phyloP scores from a whole-genome alignment of 2,797 vertebrate species.

The Coregonus suidteri region DNA sequence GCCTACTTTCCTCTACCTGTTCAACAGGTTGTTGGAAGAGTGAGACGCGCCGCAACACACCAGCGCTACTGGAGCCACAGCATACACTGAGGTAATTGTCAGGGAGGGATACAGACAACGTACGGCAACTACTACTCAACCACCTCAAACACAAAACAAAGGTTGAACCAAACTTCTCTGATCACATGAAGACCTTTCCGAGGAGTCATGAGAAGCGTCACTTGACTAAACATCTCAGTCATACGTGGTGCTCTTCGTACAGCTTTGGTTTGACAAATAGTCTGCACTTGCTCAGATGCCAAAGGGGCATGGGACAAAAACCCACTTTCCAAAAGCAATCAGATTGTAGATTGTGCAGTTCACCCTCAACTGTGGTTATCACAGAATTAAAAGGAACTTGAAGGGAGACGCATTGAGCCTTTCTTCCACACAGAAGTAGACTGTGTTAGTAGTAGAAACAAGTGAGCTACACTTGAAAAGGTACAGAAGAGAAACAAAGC shows the following conservation, averaged over 20 bases:
- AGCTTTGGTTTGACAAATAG: slow-evolving; percentile 3
- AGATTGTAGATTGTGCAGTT: slow-evolving; percentile 19
- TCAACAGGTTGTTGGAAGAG: slow-evolving; percentile 34
- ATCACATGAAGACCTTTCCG: slow-evolving; percentile 8
- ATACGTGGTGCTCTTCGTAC: not conserved
- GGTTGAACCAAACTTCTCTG: slow-evolving; percentile 1
- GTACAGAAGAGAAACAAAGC: slow-evolving; percentile 16
- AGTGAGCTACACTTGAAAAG: slow-evolving; percentile 20
- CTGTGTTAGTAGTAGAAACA: slow-evolving; percentile 58
- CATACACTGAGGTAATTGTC: slow-evolving; percentile 3
- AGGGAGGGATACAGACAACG: not conserved
- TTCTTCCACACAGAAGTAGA: slow-evolving; percentile 65
- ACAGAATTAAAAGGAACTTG: slow-evolving; percentile 8
- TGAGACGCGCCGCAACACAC: slow-evolving; percentile 31
- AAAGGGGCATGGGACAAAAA: slow-evolving; percentile 18
- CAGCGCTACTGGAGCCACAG: slow-evolving; percentile 23
- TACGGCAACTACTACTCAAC: not conserved
- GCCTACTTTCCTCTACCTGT: slow-evolving; percentile 38
- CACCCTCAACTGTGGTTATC: slow-evolving; percentile 26
- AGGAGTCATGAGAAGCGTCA: not conserved
- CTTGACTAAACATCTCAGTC: slow-evolving; percentile 4
- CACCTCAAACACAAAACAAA: slow-evolving; percentile 19
- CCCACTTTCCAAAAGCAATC: slow-evolving; percentile 15
- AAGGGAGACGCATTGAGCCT: slow-evolving; percentile 42
- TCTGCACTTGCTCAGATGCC: not conserved